These are phyloP conservation scores for Porites divaricata DNA, from an alignment of 92 coral and sea anemone genomes.

Conservation along the genomic window DNA sequence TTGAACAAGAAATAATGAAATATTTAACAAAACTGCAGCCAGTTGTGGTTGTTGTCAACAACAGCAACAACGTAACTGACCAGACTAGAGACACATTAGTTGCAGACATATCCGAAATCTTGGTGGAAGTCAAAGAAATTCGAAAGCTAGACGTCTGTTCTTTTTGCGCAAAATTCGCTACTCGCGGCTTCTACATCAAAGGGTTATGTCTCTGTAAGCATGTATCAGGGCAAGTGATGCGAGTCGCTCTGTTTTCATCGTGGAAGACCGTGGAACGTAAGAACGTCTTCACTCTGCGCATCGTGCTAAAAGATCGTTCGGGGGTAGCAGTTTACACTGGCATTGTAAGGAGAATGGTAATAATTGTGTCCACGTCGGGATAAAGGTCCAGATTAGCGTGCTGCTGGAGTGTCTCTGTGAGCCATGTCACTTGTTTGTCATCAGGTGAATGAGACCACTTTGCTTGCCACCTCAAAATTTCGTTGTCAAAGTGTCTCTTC, in stretches of 20 bases:
- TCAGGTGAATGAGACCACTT: conserved; percentile 23
- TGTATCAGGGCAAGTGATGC: conserved; percentile 7
- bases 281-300: conserved; percentile 54
- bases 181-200: conserved; percentile 35
- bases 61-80: not conserved
- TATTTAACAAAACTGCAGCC: too few species aligned
- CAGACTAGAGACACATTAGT: not conserved
- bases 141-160: conserved; percentile 60
- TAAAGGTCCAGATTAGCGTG: conserved; percentile 47
- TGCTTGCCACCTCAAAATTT: too few species aligned
- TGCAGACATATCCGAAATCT: conserved; percentile 26
- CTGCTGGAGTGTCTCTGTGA: conserved; percentile 66
- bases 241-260: conserved; percentile 36
- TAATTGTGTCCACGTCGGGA: conserved; percentile 38
- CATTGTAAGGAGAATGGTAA: conserved; percentile 27
- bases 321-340: conserved; percentile 43
- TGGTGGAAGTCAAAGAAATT: conserved; percentile 66
- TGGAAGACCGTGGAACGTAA: not conserved
- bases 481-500: too few species aligned
- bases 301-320: conserved; percentile 41
- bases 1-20: conserved; percentile 21
- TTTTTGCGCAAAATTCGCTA: conserved; percentile 41
- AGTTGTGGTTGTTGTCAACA: too few species aligned
- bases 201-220: conserved; percentile 49
- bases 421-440: conserved; percentile 44